phyloP scores from a whole-genome alignment of 1,140 invertebrate species.

The Medauroidea extradentata region DNA sequence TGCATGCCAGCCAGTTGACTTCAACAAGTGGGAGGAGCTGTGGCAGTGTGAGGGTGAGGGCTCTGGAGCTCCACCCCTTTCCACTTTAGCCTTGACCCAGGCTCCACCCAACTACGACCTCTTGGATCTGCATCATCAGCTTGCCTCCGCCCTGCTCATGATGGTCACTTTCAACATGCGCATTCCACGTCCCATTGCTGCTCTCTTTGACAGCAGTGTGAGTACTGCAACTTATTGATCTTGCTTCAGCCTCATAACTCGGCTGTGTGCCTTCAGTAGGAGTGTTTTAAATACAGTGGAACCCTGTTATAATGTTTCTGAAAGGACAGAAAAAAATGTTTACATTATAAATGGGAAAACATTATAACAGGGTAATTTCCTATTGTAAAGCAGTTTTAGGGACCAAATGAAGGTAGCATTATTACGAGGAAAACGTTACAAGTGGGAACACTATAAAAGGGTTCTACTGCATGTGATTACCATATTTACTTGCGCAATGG shows the following conservation, averaged over 20 bases:
- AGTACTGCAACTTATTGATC: too few species aligned
- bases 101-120: conserved; percentile 68
- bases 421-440: too few species aligned
- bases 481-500: neutral
- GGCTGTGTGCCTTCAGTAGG: conserved; percentile 13
- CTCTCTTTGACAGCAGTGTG: conserved; percentile 71
- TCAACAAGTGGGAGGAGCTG: conserved; percentile 2
- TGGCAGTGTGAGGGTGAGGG: conserved; percentile 6
- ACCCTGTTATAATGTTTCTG: too few species aligned
- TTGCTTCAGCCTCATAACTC: too few species aligned
- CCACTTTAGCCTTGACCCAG: conserved; percentile 72
- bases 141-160: conserved; percentile 70
- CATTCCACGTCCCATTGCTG: conserved; percentile 62
- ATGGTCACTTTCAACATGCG: conserved; percentile 74
- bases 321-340: too few species aligned
- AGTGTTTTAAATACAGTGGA: too few species aligned
- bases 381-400: too few species aligned
- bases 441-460: too few species aligned
- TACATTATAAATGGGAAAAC: too few species aligned
- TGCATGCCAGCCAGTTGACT: neutral
- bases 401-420: too few species aligned
- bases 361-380: too few species aligned
- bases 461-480: too few species aligned
- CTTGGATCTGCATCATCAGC: conserved; percentile 71
- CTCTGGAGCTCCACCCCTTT: conserved; percentile 53